These are phyloP conservation scores for Horisme vitalbata DNA, from an alignment of 2,888 invertebrate genomes.

Conservation along the genomic window DNA sequence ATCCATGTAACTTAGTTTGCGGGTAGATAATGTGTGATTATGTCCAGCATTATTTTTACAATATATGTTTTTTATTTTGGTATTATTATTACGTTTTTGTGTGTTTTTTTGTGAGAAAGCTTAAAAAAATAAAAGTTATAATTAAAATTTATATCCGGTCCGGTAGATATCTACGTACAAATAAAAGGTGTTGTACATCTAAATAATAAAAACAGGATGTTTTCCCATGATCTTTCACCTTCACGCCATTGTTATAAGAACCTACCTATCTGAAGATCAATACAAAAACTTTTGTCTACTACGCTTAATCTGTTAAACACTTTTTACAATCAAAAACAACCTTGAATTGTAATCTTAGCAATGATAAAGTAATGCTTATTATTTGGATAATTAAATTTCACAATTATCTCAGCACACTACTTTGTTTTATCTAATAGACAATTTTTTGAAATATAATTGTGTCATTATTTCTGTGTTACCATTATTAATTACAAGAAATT, in stretches of 20 bases:
- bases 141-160: no score
- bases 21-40: no score
- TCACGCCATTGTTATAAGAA: slow-evolving; percentile 2
- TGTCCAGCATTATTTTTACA: no score
- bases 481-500: no score
- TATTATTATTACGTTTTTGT: no score
- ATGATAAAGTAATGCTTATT: slow-evolving; percentile 13
- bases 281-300: neutral
- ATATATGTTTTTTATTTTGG: no score
- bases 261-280: neutral
- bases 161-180: no score
- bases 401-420: slow-evolving; percentile 27
- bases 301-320: slow-evolving; percentile 2
- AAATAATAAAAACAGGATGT: no score
- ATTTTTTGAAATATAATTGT: slow-evolving; percentile 10
- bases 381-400: slow-evolving; percentile 28
- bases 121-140: no score
- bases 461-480: neutral
- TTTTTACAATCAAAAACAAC: slow-evolving; percentile 12
- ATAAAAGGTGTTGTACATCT: no score
- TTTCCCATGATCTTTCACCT: slow-evolving; percentile 1
- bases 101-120: no score
- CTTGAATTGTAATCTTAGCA: slow-evolving; percentile 14
- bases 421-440: slow-evolving; percentile 30
- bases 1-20: no score